These are phyloP conservation scores for Lepidotrigona ventralis DNA, from an alignment of 1,140 invertebrate genomes.

Conservation along the genomic window DNA sequence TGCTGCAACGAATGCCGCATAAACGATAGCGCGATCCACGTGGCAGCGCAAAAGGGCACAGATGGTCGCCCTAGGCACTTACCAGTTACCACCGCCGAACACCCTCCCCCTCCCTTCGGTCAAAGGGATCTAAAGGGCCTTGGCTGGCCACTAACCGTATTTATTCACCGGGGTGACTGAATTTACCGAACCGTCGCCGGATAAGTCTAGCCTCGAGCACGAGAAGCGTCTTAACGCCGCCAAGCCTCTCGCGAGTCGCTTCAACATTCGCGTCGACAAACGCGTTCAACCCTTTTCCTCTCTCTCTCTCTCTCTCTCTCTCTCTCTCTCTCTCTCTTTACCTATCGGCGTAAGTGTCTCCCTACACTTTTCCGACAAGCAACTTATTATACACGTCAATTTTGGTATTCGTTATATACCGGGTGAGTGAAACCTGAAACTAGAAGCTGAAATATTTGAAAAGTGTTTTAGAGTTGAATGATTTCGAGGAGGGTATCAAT, in stretches of 20 bases:
- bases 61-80: conserved; percentile 79
- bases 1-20: conserved; percentile 77
- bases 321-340: no score
- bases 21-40: conserved; percentile 77
- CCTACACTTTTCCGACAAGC: neutral
- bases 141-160: conserved; percentile 78
- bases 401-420: neutral
- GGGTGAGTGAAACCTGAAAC: no score
- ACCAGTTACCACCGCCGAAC: conserved; percentile 75
- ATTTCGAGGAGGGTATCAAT: no score
- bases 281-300: neutral
- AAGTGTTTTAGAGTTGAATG: no score
- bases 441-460: no score
- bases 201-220: conserved; percentile 66
- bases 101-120: conserved; percentile 68
- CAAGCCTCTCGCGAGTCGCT: conserved; percentile 51
- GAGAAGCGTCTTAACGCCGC: conserved; percentile 48
- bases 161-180: conserved; percentile 78
- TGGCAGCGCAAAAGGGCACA: conserved; percentile 77
- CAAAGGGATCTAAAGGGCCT: conserved; percentile 76
- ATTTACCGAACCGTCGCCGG: conserved; percentile 69
- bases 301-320: neutral
- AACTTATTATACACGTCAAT: neutral
- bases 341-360: neutral
- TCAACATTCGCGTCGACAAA: conserved; percentile 36